These are phyloP conservation scores for Villa cingulata DNA, from an alignment of 2,888 invertebrate species.

Conservation along the genomic window DNA sequence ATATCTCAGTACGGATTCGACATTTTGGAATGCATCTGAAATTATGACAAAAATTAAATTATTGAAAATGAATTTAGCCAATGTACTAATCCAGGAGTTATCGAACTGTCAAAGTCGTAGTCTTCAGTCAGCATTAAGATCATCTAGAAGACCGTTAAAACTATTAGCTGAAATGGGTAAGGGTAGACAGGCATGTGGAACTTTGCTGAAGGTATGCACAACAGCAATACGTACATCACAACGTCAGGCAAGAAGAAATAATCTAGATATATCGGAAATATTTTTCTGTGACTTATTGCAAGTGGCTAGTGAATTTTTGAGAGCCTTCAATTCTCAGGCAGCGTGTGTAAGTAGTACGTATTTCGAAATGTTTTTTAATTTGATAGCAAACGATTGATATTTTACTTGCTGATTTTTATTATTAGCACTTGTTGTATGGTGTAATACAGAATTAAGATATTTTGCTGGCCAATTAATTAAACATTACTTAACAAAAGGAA, in stretches of 20 bases:
- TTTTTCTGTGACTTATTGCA: constrained; percentile 57
- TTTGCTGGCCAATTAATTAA: constrained; percentile 70
- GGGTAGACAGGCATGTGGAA: constrained; percentile 35
- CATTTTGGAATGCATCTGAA: constrained; percentile 24
- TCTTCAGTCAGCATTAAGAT: constrained; percentile 75
- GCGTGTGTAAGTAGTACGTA: constrained; percentile 56
- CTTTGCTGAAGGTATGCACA: constrained; percentile 30
- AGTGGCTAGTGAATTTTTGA: constrained; percentile 58
- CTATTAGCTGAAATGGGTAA: constrained; percentile 45
- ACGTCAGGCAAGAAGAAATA: constrained; percentile 33
- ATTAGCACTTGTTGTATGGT: constrained; percentile 79
- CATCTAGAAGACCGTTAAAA: constrained; percentile 68
- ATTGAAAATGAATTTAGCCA: constrained; percentile 64
- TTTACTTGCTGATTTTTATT: constrained; percentile 10
- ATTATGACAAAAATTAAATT: constrained; percentile 45
- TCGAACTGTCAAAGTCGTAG: constrained; percentile 83
- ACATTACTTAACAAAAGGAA: constrained; percentile 82
- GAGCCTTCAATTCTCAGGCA: constrained; percentile 66
- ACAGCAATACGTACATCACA: constrained; percentile 31
- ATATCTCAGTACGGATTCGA: constrained; percentile 35
- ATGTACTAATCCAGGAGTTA: constrained; percentile 76
- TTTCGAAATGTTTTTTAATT: background rate
- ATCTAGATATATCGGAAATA: constrained; percentile 41
- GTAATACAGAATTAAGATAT: constrained; percentile 65
- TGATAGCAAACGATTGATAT: background rate